phyloP scores from a whole-genome alignment of 64 coral and sea anemone species.

The Montipora efflorescens region DNA sequence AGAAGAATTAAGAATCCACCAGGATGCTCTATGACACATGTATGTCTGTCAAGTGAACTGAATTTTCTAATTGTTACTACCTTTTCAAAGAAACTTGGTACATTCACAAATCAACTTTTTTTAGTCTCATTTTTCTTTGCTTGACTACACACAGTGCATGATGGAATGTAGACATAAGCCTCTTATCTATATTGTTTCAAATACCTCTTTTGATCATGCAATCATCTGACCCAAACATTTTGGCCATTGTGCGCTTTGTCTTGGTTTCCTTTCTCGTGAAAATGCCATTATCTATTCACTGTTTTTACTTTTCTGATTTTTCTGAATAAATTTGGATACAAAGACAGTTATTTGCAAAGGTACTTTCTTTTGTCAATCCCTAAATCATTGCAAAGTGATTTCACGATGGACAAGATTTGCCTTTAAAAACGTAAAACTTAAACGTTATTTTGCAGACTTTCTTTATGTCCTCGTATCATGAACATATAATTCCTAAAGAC shows the following conservation, averaged over 20 bases:
- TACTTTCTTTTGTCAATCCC: not conserved
- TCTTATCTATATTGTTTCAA: slow-evolving; percentile 28
- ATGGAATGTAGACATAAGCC: slow-evolving; percentile 29
- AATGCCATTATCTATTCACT: not conserved
- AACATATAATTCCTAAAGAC: no score
- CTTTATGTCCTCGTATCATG: no score
- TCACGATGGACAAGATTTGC: not conserved
- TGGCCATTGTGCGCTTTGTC: not conserved
- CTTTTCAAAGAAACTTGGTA: not conserved
- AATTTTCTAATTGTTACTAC: no score
- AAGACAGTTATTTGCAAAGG: not conserved
- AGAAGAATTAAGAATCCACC: not conserved
- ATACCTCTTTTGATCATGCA: not conserved
- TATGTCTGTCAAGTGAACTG: not conserved
- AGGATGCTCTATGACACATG: not conserved
- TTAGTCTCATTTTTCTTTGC: not conserved
- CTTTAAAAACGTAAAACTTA: not conserved
- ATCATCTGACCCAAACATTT: not conserved
- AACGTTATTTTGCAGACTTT: not conserved
- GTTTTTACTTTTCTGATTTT: not conserved
- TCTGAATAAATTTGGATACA: not conserved
- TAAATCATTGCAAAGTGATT: not conserved
- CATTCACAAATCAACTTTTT: not conserved
- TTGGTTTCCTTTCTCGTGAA: not conserved
- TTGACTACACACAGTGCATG: not conserved